Evolutionary conservation across 2,888 invertebrate genomes (phyloP).

Genomic region (Pterostichus madidus): DNA sequence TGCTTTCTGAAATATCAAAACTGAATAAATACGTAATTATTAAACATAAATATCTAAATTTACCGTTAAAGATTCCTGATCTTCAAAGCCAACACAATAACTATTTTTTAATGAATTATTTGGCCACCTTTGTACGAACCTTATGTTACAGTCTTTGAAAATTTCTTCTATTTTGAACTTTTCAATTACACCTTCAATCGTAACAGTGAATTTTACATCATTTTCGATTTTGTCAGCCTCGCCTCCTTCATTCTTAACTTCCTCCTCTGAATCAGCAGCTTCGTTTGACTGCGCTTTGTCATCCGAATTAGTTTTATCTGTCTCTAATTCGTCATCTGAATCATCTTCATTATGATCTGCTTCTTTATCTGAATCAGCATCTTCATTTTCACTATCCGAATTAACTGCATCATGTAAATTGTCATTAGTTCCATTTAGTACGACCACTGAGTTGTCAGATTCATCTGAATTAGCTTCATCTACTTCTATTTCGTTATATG

Average conservation of each 20-base stretch:
- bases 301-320: too few relatives aligned
- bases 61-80: neutral
- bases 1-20: neutral
- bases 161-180: neutral
- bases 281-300: too few relatives aligned
- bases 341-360: neutral
- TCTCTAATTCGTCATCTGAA: neutral
- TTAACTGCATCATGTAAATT: too few relatives aligned
- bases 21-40: too few relatives aligned
- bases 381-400: too few relatives aligned
- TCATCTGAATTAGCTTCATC: conserved; percentile 8
- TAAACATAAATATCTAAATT: too few relatives aligned
- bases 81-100: neutral
- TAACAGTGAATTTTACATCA: neutral
- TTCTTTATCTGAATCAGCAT: conserved; percentile 33
- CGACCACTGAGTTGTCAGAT: too few relatives aligned
- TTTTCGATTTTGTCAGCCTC: too few relatives aligned
- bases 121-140: too few relatives aligned
- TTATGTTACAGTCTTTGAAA: neutral
- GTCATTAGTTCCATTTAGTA: too few relatives aligned
- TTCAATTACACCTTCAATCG: neutral
- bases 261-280: too few relatives aligned
- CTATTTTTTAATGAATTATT: too few relatives aligned
- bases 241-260: neutral
- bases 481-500: conserved; percentile 29